Base-by-base conservation (phyloP, 2,888 invertebrate species). In the Oscheius myriophilus region DNA sequence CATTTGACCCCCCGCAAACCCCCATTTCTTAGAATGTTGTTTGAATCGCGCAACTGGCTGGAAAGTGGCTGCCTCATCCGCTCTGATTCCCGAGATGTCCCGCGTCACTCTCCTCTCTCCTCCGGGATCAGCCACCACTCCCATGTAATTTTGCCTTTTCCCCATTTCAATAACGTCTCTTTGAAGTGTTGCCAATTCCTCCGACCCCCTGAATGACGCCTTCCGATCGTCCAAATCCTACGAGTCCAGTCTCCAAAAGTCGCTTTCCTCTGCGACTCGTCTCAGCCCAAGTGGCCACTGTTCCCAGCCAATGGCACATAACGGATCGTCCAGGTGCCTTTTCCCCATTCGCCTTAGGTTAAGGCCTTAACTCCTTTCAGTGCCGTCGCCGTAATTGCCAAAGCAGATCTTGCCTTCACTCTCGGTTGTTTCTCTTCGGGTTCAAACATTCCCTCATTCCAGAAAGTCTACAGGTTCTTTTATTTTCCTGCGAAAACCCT, bases 61-160 rank as follows among this genome's bases (percentile, higher is more conserved):
- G 62, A 58, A 58, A 23, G n/a, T 69, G 23, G 26, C 21, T 18
- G 25, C 62, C 1, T 23, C 58, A 1, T 12, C 55, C 21, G 55
- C 67, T 18, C 59, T 72, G 18, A 25, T 67, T 2, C 72, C 72
- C 1, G 69, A 69, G 21, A 41, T 72, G 11, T 69, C 69, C 1
- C 46, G 72, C 16, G 57, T 72, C 16, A 46, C 49, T 3, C 66
- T 69, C 2, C 14, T 23, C 18, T 57, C 58, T 12, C 69, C 69
- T n/a, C n/a, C n/a, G n/a, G n/a, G n/a, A 14, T 25, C 9, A 49
- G 49, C 3, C 4, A 6, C 33, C 9, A 6, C 33, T 9, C 9
- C 33, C 3, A 33, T 33, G 33, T 33, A 33, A 3, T 3, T 33
- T 33, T 33, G 4, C 33, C 9, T 6, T 33, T 3, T 33, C 4